Evolutionary conservation across 2,888 invertebrate species (phyloP).

Genomic region (Lasioglossum pauxillum): DNA sequence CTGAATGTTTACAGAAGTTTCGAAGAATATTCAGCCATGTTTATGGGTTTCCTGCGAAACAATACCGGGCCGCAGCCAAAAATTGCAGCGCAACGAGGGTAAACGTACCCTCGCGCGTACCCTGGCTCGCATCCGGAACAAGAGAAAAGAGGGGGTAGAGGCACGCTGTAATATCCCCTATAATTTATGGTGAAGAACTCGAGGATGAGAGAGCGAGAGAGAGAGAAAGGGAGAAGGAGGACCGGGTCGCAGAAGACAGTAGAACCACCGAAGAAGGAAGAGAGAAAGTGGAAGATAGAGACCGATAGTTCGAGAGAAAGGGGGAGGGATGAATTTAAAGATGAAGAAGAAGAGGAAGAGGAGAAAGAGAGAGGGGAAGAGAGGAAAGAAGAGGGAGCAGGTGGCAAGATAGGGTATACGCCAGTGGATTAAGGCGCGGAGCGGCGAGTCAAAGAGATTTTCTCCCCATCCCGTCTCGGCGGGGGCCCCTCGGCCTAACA

Average conservation of each 20-base stretch:
- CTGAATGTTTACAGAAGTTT: not conserved
- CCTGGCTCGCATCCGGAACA: slow-evolving; percentile 35
- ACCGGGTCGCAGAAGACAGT: slow-evolving; percentile 17
- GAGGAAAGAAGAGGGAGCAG: slow-evolving; percentile 77
- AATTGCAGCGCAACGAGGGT: slow-evolving; percentile 25
- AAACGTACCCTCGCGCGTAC: slow-evolving; percentile 35
- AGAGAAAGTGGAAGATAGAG: slow-evolving; percentile 41
- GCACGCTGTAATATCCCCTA: slow-evolving; percentile 61
- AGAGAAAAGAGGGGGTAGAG: slow-evolving; percentile 29
- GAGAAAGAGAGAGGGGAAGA: slow-evolving; percentile 24
- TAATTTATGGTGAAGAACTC: slow-evolving; percentile 66
- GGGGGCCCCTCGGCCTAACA: slow-evolving; percentile 81
- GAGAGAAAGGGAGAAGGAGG: not conserved
- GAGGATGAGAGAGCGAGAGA: slow-evolving; percentile 30
- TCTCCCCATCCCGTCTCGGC: slow-evolving; percentile 80
- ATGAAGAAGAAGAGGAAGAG: slow-evolving; percentile 24
- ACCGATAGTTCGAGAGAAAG: slow-evolving; percentile 24
- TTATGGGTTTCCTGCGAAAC: not conserved
- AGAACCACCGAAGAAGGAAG: not conserved
- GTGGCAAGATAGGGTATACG: slow-evolving; percentile 81
- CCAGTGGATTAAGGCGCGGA: slow-evolving; percentile 80
- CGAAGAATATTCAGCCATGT: not conserved
- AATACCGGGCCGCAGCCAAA: not conserved
- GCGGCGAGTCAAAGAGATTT: slow-evolving; percentile 83
- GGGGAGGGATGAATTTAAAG: slow-evolving; percentile 21